Evolutionary conservation across 1,140 invertebrate genomes (phyloP), one percentile per base, ranked within the genome.

Genomic region (Drosophila kanapiae): DNA sequence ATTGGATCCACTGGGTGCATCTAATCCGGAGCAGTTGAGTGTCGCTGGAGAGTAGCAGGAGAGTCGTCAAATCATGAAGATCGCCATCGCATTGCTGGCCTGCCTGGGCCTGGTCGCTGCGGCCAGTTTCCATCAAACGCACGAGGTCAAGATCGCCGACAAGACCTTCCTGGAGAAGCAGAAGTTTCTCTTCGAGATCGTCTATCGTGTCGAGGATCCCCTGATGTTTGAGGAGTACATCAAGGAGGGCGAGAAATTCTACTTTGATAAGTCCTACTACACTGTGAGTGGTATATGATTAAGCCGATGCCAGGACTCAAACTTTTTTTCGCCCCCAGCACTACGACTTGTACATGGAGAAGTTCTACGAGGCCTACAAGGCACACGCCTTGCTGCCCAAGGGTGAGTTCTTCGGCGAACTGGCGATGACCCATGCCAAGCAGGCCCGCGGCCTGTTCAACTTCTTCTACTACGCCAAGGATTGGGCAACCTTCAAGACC

Each of bases 401-500:
- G 75, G 87, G 91, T 23, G 91, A 92, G 27, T 92, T 92, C 84
- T 92, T 92, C n/a, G 91, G 91, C 4, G 74, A 80, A 10, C 27
- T 92, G 57, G 85, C 71, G 2, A 78, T 78, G 69, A 10, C 59
- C n/a, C 93, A 95, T 6, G 91, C 91, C 57, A 92, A 94, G 31
- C 94, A 95, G 85, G 94, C 93, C 0, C 91, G 93, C 6, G 93
- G 93, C 8, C 80, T 96, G 2, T 94, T 94, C 83, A 86, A 94
- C 37, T 61, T 95, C 33, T 94, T 96, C 86, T 95, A 94, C 85
- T 94, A 94, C 48, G 95, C 95, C 51, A 95, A 95, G 71, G 94
- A 95, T 75, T 96, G 94, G 71, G 94, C 95, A 5, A 94, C 93
- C 13, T 96, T 96, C 93, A 94, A 93, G 92, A 94, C 94, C 64